Evolutionary conservation across 2,888 invertebrate genomes (phyloP).

Genomic region (Pterostichus niger): DNA sequence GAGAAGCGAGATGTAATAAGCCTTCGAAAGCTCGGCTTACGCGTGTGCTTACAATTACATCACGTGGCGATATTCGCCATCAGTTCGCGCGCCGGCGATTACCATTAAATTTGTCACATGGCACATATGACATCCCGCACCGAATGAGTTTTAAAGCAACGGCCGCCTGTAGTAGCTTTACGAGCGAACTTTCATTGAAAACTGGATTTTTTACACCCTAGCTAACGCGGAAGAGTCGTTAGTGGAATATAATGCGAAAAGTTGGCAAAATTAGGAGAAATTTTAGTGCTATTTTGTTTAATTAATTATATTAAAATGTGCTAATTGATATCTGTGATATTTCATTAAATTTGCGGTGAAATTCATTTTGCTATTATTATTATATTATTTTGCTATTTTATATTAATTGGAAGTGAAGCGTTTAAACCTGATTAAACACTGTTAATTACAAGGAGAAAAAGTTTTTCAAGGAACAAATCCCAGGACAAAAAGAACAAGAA

Average conservation of each 20-base stretch:
- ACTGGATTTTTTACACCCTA: neutral
- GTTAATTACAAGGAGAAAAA: constrained; percentile 1
- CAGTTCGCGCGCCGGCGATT: neutral
- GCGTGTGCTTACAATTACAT: constrained; percentile 57
- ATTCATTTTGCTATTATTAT: neutral
- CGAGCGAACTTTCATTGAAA: constrained; percentile 16
- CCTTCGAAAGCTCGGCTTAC: constrained; percentile 60
- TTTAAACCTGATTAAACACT: neutral
- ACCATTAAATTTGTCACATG: constrained; percentile 17
- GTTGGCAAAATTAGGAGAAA: neutral
- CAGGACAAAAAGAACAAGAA: constrained; percentile 11
- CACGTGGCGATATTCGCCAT: constrained; percentile 55
- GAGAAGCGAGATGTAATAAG: constrained; percentile 55
- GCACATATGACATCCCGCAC: neutral
- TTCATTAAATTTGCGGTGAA: neutral
- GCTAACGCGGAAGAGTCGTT: neutral
- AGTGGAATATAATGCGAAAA: neutral
- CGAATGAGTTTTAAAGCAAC: too few relatives aligned
- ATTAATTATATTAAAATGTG: too few relatives aligned
- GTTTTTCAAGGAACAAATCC: neutral
- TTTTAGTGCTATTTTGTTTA: too few relatives aligned
- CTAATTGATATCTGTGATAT: neutral
- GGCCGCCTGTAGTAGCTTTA: neutral
- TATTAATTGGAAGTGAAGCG: neutral
- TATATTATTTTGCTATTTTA: neutral